Evolutionary conservation across 2,797 vertebrate genomes (phyloP), one percentile per base, ranked within the genome.

Genomic region (Huso huso): DNA sequence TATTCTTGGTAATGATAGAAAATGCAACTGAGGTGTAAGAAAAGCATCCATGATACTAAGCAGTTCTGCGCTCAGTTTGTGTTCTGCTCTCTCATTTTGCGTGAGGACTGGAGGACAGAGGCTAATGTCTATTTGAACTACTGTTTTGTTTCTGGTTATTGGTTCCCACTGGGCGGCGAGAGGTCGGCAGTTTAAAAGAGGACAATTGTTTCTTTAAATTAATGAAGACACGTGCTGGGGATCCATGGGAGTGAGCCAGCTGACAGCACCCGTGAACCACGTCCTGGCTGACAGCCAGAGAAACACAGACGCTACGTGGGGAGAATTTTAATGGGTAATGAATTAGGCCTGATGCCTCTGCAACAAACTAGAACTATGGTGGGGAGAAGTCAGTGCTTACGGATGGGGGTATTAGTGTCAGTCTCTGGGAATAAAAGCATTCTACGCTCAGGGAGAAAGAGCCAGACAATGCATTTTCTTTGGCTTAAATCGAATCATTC

Each of bases 251-350:
- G 69, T 60, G 64, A 53, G 13, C 64, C 62, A 59, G 69, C 52
- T 60, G 65, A 66, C 61, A 18, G 64, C 69, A 6, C 37, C 50
- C 51, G 51, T 23, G 48, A 51, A 62, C 64, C 60, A 13, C 58
- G 60, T 51, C n/a, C 65, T 70, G 69, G 69, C 61, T 62, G 53
- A 59, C 69, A 59, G 69, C 69, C 65, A 70, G 65, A 49, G 61
- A 23, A 61, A 63, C 64, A 15, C 65, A 66, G 69, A 23, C 61
- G 6, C 52, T 63, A 70, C 69, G 60, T 48, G 61, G 53, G 49
- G 52, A 12, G 69, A 70, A 70, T 70, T 66, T 66, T 63, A 70
- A 70, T 70, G 51, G 64, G 58, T 65, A 70, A 65, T 70, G 64
- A 70, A 58, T 51, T 49, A 63, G 69, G 65, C 61, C 57, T 60